Conservation (phyloP, 2,888 invertebrate species). For the Aleiodes alternator region DNA sequence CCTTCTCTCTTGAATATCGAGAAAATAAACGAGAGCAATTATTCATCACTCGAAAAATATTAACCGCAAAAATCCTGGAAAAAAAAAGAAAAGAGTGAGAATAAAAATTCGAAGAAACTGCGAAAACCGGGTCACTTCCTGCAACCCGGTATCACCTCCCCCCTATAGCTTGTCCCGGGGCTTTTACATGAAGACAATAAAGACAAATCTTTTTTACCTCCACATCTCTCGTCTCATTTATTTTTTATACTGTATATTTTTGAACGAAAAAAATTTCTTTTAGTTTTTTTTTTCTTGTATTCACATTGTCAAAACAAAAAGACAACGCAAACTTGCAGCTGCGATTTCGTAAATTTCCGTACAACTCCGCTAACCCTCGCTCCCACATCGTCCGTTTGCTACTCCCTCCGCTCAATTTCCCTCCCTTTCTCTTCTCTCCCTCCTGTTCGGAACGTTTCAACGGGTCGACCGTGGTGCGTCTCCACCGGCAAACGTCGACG, state of each 20-base stretch:
- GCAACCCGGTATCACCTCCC: constrained; percentile 17
- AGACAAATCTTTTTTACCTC: neutral
- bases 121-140: constrained; percentile 21
- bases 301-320: neutral
- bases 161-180: constrained; percentile 14
- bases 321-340: constrained; percentile 40
- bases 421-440: constrained; percentile 12
- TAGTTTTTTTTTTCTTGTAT: neutral
- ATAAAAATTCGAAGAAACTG: constrained; percentile 16
- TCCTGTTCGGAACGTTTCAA: constrained; percentile 11
- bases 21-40: too few relatives aligned
- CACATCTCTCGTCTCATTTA: neutral
- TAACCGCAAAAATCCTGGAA: neutral
- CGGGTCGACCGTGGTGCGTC: constrained; percentile 33
- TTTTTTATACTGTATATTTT: neutral
- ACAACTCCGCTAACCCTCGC: constrained; percentile 23
- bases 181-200: constrained; percentile 10
- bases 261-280: neutral
- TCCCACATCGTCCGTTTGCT: constrained; percentile 6
- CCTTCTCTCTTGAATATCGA: too few relatives aligned
- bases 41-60: too few relatives aligned
- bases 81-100: constrained; percentile 3
- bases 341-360: constrained; percentile 49
- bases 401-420: neutral
- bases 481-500: constrained; percentile 36